Conservation (phyloP, 2,113 vertebrate genomes). For the Anoura caudifer region DNA sequence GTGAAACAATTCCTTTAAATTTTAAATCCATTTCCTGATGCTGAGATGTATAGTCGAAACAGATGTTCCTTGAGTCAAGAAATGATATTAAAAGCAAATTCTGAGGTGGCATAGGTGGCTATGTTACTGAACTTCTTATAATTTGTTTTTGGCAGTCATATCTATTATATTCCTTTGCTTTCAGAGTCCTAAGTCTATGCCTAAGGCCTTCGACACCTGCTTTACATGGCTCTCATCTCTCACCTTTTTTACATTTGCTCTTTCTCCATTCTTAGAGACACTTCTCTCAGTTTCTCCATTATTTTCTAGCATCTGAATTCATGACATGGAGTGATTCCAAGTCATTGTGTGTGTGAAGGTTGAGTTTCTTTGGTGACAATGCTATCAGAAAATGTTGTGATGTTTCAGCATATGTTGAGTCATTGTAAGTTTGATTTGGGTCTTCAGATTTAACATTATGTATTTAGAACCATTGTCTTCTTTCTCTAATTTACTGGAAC, state of each 20-base stretch:
- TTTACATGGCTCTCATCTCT: neutral
- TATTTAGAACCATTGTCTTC: neutral
- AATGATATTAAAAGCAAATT: neutral
- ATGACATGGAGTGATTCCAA: neutral
- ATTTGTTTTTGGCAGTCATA: neutral
- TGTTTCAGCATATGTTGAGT: neutral
- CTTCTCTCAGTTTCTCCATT: neutral
- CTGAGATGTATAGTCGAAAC: neutral
- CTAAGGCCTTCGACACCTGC: neutral
- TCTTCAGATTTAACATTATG: neutral
- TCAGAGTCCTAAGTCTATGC: neutral
- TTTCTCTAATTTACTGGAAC: neutral
- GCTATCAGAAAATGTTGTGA: neutral
- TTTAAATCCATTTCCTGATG: neutral
- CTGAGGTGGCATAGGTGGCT: neutral
- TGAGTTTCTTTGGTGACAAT: neutral
- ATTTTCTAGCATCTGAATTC: neutral
- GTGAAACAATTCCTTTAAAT: neutral
- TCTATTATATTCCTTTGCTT: neutral
- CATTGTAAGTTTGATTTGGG: neutral
- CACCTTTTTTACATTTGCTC: neutral
- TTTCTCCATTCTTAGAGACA: neutral
- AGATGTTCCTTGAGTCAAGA: neutral
- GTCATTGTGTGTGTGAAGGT: neutral
- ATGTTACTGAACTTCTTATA: neutral